Conservation (phyloP, 2,888 invertebrate genomes). For the Sialis lutaria region DNA sequence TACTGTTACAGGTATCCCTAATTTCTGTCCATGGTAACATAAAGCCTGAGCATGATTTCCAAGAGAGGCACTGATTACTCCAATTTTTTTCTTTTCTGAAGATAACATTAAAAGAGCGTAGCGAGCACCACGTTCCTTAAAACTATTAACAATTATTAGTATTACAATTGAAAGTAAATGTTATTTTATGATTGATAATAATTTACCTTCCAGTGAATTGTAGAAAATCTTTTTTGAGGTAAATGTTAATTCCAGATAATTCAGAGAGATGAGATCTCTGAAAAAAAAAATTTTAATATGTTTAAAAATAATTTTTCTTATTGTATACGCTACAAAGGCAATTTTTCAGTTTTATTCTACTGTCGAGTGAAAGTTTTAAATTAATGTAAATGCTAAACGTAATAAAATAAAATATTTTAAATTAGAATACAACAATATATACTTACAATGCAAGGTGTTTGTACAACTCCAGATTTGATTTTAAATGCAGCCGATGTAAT, state of each 20-base stretch:
- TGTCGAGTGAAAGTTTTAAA: neutral
- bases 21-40: conserved; percentile 46
- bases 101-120: conserved; percentile 64
- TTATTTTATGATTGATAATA: neutral
- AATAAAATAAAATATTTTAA: too few species aligned
- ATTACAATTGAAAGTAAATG: too few species aligned
- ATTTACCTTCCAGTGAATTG: conserved; percentile 85
- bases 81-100: conserved; percentile 48
- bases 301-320: neutral
- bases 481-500: conserved; percentile 78
- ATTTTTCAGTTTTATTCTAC: neutral
- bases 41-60: conserved; percentile 85
- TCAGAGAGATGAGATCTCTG: conserved; percentile 73
- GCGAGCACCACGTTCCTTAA: conserved; percentile 87
- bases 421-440: neutral
- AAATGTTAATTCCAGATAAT: conserved; percentile 68
- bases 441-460: conserved; percentile 74
- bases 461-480: conserved; percentile 65
- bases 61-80: conserved; percentile 84
- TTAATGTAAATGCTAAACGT: neutral
- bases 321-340: neutral
- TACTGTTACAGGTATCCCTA: conserved; percentile 43
- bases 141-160: conserved; percentile 31
- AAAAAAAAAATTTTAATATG: conserved; percentile 12
- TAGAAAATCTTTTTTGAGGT: conserved; percentile 84